phyloP scores from a whole-genome alignment of 2,888 invertebrate species.

The Drosophila phalerata region DNA sequence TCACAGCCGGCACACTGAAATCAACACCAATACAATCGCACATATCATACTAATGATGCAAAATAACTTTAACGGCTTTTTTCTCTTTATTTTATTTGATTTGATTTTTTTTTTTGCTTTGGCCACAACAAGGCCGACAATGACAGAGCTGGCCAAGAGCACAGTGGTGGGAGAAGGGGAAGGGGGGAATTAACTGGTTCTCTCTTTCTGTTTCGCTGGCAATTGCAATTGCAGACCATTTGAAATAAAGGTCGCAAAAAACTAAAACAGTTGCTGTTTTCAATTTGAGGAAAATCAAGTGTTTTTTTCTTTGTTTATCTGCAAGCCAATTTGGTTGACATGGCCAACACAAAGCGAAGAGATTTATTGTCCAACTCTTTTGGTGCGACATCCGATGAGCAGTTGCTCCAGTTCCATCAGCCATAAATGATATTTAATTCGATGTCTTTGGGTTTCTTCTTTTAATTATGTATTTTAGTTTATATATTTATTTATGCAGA shows the following conservation, averaged over 20 bases:
- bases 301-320: conserved; percentile 65
- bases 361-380: conserved; percentile 66
- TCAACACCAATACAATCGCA: conserved; percentile 71
- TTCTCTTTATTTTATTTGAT: too few species aligned
- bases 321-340: conserved; percentile 28
- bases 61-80: conserved; percentile 83
- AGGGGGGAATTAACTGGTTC: conserved; percentile 65
- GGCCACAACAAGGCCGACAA: conserved; percentile 29
- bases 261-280: conserved; percentile 28
- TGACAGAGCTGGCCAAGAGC: conserved; percentile 28
- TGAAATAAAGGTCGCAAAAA: conserved; percentile 70
- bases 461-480: conserved; percentile 21
- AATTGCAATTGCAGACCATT: conserved; percentile 66
- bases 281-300: conserved; percentile 62
- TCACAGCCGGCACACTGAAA: conserved; percentile 71
- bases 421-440: conserved; percentile 13
- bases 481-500: conserved; percentile 56
- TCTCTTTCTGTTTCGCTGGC: conserved; percentile 59
- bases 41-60: conserved; percentile 83
- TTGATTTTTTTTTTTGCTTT: conserved; percentile 31
- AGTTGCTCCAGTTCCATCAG: conserved; percentile 31
- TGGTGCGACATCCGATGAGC: conserved; percentile 54
- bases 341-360: conserved; percentile 33
- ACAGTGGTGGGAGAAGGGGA: conserved; percentile 35
- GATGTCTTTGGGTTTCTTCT: not conserved